Conservation (phyloP, 2,888 invertebrate genomes). For the Ceraclea dissimilis region DNA sequence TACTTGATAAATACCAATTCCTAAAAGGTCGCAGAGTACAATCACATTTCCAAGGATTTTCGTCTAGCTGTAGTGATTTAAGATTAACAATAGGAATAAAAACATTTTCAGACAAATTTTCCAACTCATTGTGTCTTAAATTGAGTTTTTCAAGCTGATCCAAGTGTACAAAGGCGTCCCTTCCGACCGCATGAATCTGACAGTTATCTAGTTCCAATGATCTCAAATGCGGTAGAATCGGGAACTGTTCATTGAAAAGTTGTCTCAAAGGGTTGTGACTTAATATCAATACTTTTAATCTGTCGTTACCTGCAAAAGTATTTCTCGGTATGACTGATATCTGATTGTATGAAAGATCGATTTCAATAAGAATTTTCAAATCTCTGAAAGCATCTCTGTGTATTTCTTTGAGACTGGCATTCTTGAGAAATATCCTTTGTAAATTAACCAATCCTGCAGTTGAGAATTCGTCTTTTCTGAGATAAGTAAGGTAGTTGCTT, state of each 20-base stretch:
- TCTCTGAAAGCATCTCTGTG: conserved; percentile 78
- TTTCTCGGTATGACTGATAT: conserved; percentile 65
- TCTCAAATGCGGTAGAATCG: conserved; percentile 67
- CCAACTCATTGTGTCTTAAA: conserved; percentile 73
- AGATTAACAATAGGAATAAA: conserved; percentile 59
- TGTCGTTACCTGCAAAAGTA: conserved; percentile 76
- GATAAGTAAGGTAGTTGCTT: conserved; percentile 64
- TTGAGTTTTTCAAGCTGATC: conserved; percentile 55
- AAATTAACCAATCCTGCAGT: conserved; percentile 73
- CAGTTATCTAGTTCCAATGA: conserved; percentile 76
- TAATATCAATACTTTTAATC: conserved; percentile 67
- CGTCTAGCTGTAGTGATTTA: conserved; percentile 61
- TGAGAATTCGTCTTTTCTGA: conserved; percentile 71
- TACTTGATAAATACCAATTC: conserved; percentile 60
- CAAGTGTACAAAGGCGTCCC: conserved; percentile 23
- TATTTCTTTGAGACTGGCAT: conserved; percentile 63
- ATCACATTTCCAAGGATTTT: conserved; percentile 74
- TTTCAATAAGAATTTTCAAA: conserved; percentile 75
- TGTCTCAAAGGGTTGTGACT: conserved; percentile 73
- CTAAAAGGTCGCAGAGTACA: conserved; percentile 65
- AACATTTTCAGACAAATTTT: conserved; percentile 57
- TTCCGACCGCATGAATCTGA: conserved; percentile 54
- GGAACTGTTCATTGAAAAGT: conserved; percentile 71
- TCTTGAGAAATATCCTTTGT: conserved; percentile 73
- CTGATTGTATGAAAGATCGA: conserved; percentile 78